A percentile compares a stretch with the other conserved stretches of the same genome.
Evolutionary conservation across 2,888 invertebrate species (phyloP).

Genomic region (Anticlea derivata): DNA sequence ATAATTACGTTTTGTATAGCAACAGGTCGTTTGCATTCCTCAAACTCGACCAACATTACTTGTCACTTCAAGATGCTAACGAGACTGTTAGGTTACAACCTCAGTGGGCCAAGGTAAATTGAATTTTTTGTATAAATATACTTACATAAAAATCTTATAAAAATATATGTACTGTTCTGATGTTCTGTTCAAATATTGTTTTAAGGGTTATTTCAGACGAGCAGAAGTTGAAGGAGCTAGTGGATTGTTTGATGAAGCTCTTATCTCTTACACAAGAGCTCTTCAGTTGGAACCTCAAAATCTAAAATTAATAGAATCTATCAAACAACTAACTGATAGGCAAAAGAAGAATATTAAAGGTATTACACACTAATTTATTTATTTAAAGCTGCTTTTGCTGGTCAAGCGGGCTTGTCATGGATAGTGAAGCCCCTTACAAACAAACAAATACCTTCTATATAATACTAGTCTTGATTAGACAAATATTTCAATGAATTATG

Average conservation of each 20-base stretch:
- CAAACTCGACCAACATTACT: slow-evolving; percentile 89
- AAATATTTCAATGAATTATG: too few relatives aligned
- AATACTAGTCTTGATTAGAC: too few relatives aligned
- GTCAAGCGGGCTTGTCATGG: too few relatives aligned
- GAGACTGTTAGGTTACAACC: slow-evolving; percentile 89
- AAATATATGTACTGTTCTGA: too few relatives aligned
- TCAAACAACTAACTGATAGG: slow-evolving; percentile 83
- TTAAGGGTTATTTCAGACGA: slow-evolving; percentile 89
- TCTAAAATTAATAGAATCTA: slow-evolving; percentile 84
- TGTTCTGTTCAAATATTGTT: neutral
- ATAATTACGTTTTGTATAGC: slow-evolving; percentile 88
- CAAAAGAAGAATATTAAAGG: slow-evolving; percentile 85
- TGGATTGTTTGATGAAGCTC: slow-evolving; percentile 86
- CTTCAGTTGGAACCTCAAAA: slow-evolving; percentile 87
- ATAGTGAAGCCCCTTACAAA: too few relatives aligned
- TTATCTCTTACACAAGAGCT: slow-evolving; percentile 87
- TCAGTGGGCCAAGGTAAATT: slow-evolving; percentile 89
- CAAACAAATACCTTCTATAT: too few relatives aligned
- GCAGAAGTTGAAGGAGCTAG: slow-evolving; percentile 89
- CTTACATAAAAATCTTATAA: too few relatives aligned
- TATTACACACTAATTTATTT: slow-evolving; percentile 43
- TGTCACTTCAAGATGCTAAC: slow-evolving; percentile 90
- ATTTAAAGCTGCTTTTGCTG: too few relatives aligned
- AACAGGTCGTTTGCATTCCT: slow-evolving; percentile 92
- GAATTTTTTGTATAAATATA: too few relatives aligned